These are phyloP conservation scores for Samia ricini DNA, from an alignment of 1,140 invertebrate genomes.

Conservation along the genomic window DNA sequence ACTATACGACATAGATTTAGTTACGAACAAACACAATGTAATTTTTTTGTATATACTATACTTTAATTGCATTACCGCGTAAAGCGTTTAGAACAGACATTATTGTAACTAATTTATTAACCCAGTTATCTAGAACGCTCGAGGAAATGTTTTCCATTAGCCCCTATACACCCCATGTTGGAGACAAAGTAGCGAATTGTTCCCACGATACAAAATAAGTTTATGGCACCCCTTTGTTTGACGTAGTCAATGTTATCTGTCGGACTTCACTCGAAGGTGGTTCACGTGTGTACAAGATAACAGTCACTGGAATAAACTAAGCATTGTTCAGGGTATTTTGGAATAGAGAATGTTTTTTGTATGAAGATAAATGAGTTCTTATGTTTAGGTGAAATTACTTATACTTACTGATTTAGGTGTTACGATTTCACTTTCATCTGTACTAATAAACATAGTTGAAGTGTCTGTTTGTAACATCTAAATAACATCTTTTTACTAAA, in stretches of 20 bases:
- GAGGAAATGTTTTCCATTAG: slow-evolving; percentile 12
- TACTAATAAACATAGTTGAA: too few relatives aligned
- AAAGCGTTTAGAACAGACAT: background rate
- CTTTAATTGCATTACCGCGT: background rate
- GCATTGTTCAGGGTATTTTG: slow-evolving; percentile 59
- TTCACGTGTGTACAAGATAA: slow-evolving; percentile 48
- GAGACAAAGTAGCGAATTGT: slow-evolving; percentile 55
- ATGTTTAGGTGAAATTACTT: background rate
- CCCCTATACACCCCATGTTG: slow-evolving; percentile 25
- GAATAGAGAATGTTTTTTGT: slow-evolving; percentile 52
- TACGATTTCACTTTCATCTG: too few relatives aligned
- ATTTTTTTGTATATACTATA: background rate
- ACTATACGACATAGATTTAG: too few relatives aligned
- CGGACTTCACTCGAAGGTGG: slow-evolving; percentile 45
- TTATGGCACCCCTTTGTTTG: slow-evolving; percentile 61
- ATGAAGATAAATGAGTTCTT: slow-evolving; percentile 45
- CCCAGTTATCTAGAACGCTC: slow-evolving; percentile 10
- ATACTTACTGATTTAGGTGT: too few relatives aligned
- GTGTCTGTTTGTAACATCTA: too few relatives aligned
- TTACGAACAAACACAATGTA: too few relatives aligned
- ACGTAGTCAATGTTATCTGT: slow-evolving; percentile 61
- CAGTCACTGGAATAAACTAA: slow-evolving; percentile 20
- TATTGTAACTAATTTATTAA: slow-evolving; percentile 22
- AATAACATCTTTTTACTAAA: too few relatives aligned
- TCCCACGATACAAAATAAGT: slow-evolving; percentile 64